These are phyloP conservation scores for Saxidomus purpurata DNA, from an alignment of 1,140 invertebrate genomes.

Conservation along the genomic window DNA sequence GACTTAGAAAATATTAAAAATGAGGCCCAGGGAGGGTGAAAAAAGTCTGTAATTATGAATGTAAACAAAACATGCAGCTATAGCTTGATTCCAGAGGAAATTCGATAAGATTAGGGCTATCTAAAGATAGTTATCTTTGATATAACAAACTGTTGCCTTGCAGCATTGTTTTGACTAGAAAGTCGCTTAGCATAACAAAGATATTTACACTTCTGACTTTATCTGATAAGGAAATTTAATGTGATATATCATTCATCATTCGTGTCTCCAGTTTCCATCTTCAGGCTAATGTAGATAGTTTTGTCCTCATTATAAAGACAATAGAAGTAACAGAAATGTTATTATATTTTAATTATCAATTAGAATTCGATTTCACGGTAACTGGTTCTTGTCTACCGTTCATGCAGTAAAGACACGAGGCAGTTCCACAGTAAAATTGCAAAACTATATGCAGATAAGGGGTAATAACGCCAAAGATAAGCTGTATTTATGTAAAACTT, in stretches of 20 bases:
- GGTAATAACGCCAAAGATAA: too few relatives aligned
- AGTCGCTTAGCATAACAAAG: background rate
- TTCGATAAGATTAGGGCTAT: too few relatives aligned
- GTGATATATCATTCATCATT: background rate
- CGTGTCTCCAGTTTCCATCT: background rate
- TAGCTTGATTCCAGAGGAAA: too few relatives aligned
- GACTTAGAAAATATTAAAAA: too few relatives aligned
- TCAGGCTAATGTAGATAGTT: background rate
- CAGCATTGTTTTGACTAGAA: background rate
- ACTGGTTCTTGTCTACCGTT: too few relatives aligned
- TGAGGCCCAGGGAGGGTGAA: too few relatives aligned
- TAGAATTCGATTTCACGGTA: background rate
- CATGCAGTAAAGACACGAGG: too few relatives aligned
- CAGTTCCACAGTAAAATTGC: too few relatives aligned
- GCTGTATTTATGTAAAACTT: too few relatives aligned
- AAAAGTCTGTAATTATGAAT: too few relatives aligned
- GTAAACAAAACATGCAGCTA: too few relatives aligned
- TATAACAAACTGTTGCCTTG: background rate
- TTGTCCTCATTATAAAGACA: background rate
- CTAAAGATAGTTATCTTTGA: background rate
- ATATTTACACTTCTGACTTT: background rate
- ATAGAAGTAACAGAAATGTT: background rate
- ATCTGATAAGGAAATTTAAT: background rate
- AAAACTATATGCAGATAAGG: too few relatives aligned
- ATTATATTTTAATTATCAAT: background rate